A percentile compares a stretch with the other conserved stretches of the same genome.
These are phyloP conservation scores for Dromiciops gliroides DNA, from an alignment of 2,113 vertebrate genomes.

Conservation along the genomic window DNA sequence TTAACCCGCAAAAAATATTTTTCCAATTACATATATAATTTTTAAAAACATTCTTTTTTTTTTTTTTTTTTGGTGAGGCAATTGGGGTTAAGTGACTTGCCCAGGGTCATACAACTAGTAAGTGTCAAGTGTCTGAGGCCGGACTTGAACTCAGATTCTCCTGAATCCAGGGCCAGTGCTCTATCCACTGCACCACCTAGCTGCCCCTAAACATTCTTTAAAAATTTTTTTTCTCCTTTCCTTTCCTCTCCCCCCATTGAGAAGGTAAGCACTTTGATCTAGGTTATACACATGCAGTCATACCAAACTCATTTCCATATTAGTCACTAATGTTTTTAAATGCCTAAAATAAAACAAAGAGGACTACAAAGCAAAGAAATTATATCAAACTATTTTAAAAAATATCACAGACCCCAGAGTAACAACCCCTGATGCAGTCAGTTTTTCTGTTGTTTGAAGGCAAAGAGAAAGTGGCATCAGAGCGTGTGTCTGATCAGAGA, in stretches of 20 bases:
- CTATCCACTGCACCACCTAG: too few relatives aligned
- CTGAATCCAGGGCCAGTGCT: too few relatives aligned
- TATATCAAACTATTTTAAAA: neutral
- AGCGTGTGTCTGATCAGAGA: neutral
- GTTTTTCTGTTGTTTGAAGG: neutral
- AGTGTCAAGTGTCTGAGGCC: too few relatives aligned
- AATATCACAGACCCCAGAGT: neutral
- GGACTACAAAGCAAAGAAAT: neutral
- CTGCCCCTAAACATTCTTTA: too few relatives aligned
- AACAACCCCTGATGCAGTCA: neutral
- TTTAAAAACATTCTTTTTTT: neutral
- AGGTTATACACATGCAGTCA: neutral
- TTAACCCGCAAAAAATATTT: too few relatives aligned
- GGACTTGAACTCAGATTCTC: too few relatives aligned
- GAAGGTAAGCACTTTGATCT: neutral
- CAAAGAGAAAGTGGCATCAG: neutral
- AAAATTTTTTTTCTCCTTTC: neutral
- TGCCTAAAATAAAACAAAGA: neutral
- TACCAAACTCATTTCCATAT: neutral
- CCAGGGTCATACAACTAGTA: too few relatives aligned
- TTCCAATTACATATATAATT: neutral
- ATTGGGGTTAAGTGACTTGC: too few relatives aligned
- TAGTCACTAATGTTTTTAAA: neutral
- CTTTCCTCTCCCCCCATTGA: neutral
- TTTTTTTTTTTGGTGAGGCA: too few relatives aligned